phyloP scores from a whole-genome alignment of 2,888 invertebrate species.

The Rhagophthalmus giganteus region DNA sequence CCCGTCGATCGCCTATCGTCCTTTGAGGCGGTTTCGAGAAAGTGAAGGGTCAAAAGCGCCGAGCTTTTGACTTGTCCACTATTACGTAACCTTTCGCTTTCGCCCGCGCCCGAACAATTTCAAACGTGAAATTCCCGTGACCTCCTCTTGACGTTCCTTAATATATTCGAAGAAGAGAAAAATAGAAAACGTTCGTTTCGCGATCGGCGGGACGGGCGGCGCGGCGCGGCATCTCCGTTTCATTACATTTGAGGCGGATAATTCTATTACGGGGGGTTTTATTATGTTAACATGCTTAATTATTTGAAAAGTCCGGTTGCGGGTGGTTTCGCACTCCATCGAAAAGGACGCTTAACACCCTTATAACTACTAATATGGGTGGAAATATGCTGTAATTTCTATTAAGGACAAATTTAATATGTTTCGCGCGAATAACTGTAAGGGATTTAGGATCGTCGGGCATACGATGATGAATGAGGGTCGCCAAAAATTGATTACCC shows the following conservation, averaged over 20 bases:
- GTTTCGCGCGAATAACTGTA: too few species aligned
- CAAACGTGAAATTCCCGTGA: slow-evolving; percentile 3
- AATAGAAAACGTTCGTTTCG: slow-evolving; percentile 9
- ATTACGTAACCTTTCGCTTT: slow-evolving; percentile 20
- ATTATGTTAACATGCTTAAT: slow-evolving; percentile 17
- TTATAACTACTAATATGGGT: slow-evolving; percentile 3
- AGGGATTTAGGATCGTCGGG: too few species aligned
- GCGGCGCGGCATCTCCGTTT: slow-evolving; percentile 10
- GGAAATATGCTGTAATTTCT: slow-evolving; percentile 4
- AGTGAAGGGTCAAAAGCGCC: slow-evolving; percentile 22
- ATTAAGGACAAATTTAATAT: neutral
- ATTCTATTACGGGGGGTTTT: slow-evolving; percentile 18
- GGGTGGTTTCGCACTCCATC: slow-evolving; percentile 9
- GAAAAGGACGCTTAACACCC: slow-evolving; percentile 1
- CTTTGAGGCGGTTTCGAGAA: slow-evolving; percentile 24
- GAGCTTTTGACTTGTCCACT: slow-evolving; percentile 16
- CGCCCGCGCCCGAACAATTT: slow-evolving; percentile 11
- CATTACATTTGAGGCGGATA: slow-evolving; percentile 13
- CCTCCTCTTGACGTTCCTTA: neutral
- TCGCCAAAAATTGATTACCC: too few species aligned
- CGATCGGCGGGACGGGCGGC: slow-evolving; percentile 5
- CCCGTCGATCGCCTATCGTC: too few species aligned
- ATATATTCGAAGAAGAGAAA: neutral
- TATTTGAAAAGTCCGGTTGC: slow-evolving; percentile 7
- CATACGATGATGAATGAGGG: too few species aligned